Percentiles rank a stretch among this genome's conserved stretches.
Conservation (phyloP, 1,140 invertebrate species). For the Nephila pilipes region DNA sequence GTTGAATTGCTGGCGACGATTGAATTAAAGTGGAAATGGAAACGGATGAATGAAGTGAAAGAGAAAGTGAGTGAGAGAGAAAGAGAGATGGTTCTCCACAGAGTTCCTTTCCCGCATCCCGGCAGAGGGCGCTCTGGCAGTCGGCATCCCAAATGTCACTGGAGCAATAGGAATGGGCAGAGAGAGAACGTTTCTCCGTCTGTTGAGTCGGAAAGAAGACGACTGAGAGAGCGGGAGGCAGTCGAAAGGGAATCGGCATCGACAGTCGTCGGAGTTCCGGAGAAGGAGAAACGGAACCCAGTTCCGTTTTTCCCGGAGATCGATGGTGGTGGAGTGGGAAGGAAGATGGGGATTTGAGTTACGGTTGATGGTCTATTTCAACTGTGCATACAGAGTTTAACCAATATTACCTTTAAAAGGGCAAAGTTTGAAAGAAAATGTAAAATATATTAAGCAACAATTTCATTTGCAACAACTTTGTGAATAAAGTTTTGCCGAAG, state of each 20-base stretch:
- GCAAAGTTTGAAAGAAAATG: no score
- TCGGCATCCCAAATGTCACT: constrained; percentile 52
- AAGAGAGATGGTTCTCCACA: constrained; percentile 9
- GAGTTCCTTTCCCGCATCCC: constrained; percentile 5
- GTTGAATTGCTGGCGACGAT: constrained; percentile 71
- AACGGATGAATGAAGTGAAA: constrained; percentile 47
- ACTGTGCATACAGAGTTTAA: no score
- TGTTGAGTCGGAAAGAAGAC: constrained; percentile 41
- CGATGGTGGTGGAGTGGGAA: not conserved
- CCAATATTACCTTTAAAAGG: no score
- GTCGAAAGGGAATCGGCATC: constrained; percentile 62
- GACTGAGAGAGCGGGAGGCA: constrained; percentile 22
- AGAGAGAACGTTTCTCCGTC: constrained; percentile 65
- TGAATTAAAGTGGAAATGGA: constrained; percentile 76
- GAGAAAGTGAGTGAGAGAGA: constrained; percentile 27
- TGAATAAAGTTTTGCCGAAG: no score
- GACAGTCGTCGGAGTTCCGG: constrained; percentile 40
- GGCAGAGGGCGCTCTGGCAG: constrained; percentile 50
- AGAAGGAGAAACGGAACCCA: not conserved
- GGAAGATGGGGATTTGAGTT: not conserved
- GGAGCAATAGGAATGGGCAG: constrained; percentile 54
- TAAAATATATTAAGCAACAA: no score
- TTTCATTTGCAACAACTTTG: no score
- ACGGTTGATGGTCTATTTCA: no score
- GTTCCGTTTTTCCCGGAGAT: constrained; percentile 26